These are phyloP conservation scores for Gouania willdenowi DNA, from an alignment of 2,797 vertebrate species.

Conservation along the genomic window DNA sequence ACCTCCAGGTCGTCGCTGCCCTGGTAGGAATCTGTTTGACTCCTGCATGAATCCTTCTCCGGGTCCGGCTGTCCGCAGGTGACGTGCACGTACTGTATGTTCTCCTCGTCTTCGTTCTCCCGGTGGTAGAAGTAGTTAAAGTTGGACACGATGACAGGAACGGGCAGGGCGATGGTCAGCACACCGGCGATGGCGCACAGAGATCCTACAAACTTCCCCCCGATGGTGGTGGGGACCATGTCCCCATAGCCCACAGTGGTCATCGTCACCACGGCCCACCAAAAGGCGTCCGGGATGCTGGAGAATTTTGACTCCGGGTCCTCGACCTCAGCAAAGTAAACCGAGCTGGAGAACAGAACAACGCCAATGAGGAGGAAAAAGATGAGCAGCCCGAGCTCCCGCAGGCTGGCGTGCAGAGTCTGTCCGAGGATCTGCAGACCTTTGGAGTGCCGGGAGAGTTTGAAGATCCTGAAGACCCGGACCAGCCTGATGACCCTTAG, in stretches of 20 bases:
- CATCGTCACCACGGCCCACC: constrained; percentile 98
- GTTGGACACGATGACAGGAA: constrained; percentile 95
- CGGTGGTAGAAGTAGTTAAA: constrained; percentile 98
- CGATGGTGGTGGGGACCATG: constrained; percentile 92
- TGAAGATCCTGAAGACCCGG: constrained; percentile 89
- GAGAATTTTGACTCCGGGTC: constrained; percentile 83
- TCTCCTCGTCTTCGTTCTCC: constrained; percentile 86
- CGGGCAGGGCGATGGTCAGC: constrained; percentile 89
- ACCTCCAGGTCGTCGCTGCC: constrained; percentile 77
- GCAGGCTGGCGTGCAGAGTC: constrained; percentile 87
- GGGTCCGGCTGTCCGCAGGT: constrained; percentile 82
- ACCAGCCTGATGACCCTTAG: constrained; percentile 89
- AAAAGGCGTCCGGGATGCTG: constrained; percentile 93
- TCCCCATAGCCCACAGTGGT: constrained; percentile 96
- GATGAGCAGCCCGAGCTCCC: constrained; percentile 88
- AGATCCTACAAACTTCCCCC: constrained; percentile 93
- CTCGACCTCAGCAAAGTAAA: constrained; percentile 92
- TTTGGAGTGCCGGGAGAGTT: constrained; percentile 90
- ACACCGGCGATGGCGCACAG: constrained; percentile 93
- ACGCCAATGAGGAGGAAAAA: constrained; percentile 93
- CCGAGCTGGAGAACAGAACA: constrained; percentile 92
- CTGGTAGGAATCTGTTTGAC: constrained; percentile 76
- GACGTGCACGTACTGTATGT: constrained; percentile 84
- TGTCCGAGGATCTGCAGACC: constrained; percentile 89
- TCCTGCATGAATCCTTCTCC: constrained; percentile 67